Conservation (phyloP, 2,888 invertebrate species). For the Chouioia cunea region DNA sequence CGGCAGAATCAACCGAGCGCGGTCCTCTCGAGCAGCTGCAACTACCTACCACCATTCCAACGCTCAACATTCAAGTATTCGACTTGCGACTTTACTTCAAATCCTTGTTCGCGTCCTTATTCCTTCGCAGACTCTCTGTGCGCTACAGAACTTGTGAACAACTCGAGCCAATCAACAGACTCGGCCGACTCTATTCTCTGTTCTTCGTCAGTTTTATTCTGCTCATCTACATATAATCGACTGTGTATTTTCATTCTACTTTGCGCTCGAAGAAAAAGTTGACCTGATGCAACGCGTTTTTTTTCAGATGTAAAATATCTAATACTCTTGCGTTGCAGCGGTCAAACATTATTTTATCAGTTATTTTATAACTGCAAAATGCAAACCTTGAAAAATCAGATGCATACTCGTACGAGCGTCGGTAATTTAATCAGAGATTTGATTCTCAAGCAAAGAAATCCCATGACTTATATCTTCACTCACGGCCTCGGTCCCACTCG, state of each 20-base stretch:
- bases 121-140: conserved; percentile 63
- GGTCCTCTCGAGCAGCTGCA: conserved; percentile 52
- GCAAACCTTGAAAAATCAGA: conserved; percentile 36
- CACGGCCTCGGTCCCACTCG: conserved; percentile 57
- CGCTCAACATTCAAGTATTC: conserved; percentile 47
- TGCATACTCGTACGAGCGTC: conserved; percentile 25
- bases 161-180: conserved; percentile 47
- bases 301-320: background rate
- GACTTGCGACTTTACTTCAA: conserved; percentile 62
- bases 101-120: conserved; percentile 57
- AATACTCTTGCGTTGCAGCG: no score
- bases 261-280: background rate
- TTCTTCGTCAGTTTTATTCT: background rate
- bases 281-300: conserved; percentile 26
- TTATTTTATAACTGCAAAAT: no score
- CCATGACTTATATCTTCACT: conserved; percentile 53
- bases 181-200: conserved; percentile 12
- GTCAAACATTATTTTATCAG: no score
- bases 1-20: conserved; percentile 61
- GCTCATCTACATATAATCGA: conserved; percentile 1
- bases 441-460: conserved; percentile 39
- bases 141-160: conserved; percentile 63
- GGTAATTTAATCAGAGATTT: conserved; percentile 45
- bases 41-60: conserved; percentile 23
- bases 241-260: background rate